A percentile compares a stretch with the other conserved stretches of the same genome.
These are phyloP conservation scores for Echinometra lucunter DNA, from an alignment of 53 echinoderm and acorn worm genomes.

Conservation along the genomic window DNA sequence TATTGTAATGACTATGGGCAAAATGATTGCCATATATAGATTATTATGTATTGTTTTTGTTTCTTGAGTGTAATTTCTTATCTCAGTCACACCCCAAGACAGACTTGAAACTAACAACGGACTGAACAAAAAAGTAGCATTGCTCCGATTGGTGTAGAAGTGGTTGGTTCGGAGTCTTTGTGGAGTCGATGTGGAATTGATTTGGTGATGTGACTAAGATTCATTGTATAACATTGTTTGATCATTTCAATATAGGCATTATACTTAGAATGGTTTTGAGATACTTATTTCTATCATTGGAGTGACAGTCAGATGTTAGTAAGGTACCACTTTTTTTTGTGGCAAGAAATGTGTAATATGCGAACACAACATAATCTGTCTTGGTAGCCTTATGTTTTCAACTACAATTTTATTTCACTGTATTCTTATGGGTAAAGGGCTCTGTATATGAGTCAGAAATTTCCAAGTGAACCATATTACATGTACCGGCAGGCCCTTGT, in stretches of 20 bases:
- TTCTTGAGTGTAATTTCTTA: background rate
- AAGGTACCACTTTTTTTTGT: background rate
- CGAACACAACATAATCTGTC: background rate
- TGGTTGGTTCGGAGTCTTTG: no score
- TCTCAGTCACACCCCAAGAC: no score
- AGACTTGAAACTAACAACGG: no score
- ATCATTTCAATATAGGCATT: no score
- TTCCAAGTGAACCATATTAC: background rate
- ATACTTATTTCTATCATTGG: no score
- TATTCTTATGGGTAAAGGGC: no score
- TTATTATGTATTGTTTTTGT: background rate
- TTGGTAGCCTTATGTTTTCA: background rate
- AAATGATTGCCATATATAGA: background rate
- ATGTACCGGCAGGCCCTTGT: background rate
- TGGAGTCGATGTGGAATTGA: background rate
- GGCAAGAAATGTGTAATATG: background rate
- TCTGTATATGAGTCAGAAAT: background rate
- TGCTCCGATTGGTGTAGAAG: no score
- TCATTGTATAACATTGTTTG: background rate
- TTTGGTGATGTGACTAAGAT: background rate
- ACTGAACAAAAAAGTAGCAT: no score
- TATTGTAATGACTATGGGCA: background rate
- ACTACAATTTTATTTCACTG: no score
- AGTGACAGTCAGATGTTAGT: no score
- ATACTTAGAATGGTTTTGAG: no score